phyloP scores from a whole-genome alignment of 2,888 invertebrate species.

The Sturmia bella region DNA sequence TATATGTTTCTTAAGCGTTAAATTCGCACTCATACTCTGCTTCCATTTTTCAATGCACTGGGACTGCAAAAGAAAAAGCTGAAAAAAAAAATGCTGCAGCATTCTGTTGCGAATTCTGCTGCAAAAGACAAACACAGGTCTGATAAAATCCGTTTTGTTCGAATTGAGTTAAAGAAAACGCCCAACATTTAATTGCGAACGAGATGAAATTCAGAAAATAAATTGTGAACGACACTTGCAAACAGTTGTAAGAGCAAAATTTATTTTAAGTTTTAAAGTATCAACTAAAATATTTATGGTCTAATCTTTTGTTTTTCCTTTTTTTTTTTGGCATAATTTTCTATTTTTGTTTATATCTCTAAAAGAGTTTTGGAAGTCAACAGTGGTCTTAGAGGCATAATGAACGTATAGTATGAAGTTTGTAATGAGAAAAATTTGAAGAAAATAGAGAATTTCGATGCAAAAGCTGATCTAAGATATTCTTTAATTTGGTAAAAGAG shows the following conservation, averaged over 20 bases:
- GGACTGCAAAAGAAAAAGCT: not conserved
- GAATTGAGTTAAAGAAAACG: slow-evolving; percentile 54
- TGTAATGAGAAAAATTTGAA: too few relatives aligned
- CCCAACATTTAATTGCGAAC: slow-evolving; percentile 47
- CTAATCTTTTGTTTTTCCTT: not conserved
- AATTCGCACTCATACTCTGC: slow-evolving; percentile 32
- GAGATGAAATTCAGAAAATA: slow-evolving; percentile 1
- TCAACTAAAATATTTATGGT: slow-evolving; percentile 33
- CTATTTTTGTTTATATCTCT: not conserved
- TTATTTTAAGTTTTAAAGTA: slow-evolving; percentile 21
- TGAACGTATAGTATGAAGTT: too few relatives aligned
- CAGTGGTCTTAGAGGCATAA: slow-evolving; percentile 3
- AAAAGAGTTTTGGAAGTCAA: not conserved
- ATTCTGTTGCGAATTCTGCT: slow-evolving; percentile 19
- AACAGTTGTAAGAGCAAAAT: slow-evolving; percentile 17
- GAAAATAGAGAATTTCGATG: too few relatives aligned
- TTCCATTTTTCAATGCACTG: slow-evolving; percentile 13
- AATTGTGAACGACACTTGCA: slow-evolving; percentile 27
- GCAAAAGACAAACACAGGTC: not conserved
- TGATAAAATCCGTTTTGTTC: slow-evolving; percentile 36
- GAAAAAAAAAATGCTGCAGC: not conserved
- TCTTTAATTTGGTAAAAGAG: too few relatives aligned
- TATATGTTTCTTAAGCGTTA: slow-evolving; percentile 20
- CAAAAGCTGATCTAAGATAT: too few relatives aligned
- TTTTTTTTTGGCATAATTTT: not conserved